Base-by-base conservation (phyloP, 2,888 invertebrate genomes). In the Ischnus inquisitorius region DNA sequence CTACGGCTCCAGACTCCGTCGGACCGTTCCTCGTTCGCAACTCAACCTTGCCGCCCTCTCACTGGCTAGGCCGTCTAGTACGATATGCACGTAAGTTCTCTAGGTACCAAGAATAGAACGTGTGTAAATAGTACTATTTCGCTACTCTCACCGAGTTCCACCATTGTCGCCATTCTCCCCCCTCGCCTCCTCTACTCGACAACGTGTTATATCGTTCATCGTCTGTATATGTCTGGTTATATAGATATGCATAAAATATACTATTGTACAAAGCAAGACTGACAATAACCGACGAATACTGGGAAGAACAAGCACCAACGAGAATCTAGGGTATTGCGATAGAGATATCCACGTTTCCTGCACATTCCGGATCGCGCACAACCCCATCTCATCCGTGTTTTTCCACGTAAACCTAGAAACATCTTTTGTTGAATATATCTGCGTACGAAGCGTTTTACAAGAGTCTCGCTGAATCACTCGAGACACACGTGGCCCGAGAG, bases 111-210 rank as follows among this genome's bases (percentile, higher is more conserved):
- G 64, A 81, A 81, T 81, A 81, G 71, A 8, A 76, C 48, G 69
- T 54, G 41, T 72, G 76, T 72, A 77, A 76, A 57, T 71, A 74
- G 80, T 75, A 75, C 78, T 79, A 81, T 84, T 78, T 78, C 74
- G 69, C 81, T 84, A 25, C 60, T 14, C 60, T 25, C 14, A 12
- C 22, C 5, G 25, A 28, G 28, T 60, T 60, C 25, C n/a, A 25
- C 28, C 60, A 60, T 60, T 60, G 60, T 60, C 60, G 60, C 12
- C 14, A 2, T 25, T 60, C 60, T 8, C 34, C 8, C 1, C 34
- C 71, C 83, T 76, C 71, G 6, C n/a, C 41, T 22, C 67, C 65
- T 72, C 71, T 48, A 71, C 75, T 71, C 67, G n/a, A n/a, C n/a
- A n/a, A n/a, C 28, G 57, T 71, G 28, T 83, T 39, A 64, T 75